Evolutionary conservation across 2,113 vertebrate genomes (phyloP), one percentile per base, ranked within the genome.

Genomic region (Lasiurus cinereus): DNA sequence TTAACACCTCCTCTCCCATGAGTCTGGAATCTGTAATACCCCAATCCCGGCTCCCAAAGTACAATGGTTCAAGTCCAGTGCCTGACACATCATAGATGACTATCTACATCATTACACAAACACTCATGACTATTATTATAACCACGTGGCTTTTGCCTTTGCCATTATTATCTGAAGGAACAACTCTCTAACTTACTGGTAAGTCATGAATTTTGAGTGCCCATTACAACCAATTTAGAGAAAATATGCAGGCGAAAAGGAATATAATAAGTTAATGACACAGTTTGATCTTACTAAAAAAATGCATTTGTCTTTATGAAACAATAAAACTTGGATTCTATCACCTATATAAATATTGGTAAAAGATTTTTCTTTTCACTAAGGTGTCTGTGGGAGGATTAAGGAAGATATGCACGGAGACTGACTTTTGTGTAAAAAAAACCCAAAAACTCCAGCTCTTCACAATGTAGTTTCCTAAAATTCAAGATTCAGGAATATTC

Each of bases 201-300:
- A 78, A 69, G 52, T n/a, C 15, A 21, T 52, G 66, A 76, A 94
- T 91, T 89, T 70, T 79, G 91, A 76, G 86, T 31, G 33, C 19
- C 43, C 39, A 10, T 73, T 82, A 73, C n/a, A 94, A 59, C 19
- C 66, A 74, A 52, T 76, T 59, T 74, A 82, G 22, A 95, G 69
- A 83, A 95, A 88, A 78, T 85, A 43, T 9, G 6, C 9, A 67
- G 31, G 80, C 10, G 5, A 22, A 96, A 94, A 64, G 19, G 36
- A 13, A 76, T 70, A 50, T 74, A 29, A 74, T 77, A 66, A 78
- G 21, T 91, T 54, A 83, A 80, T 56, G 39, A 91, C 50, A 27
- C 80, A 70, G 9, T 91, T 85, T 94, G n/a, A 54, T 80, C 67
- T 92, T 77, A 64, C n/a, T 77, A 3, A 87, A 90, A 82, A 82